phyloP scores from a whole-genome alignment of 1,140 invertebrate species.

The Brachionus plicatilis region DNA sequence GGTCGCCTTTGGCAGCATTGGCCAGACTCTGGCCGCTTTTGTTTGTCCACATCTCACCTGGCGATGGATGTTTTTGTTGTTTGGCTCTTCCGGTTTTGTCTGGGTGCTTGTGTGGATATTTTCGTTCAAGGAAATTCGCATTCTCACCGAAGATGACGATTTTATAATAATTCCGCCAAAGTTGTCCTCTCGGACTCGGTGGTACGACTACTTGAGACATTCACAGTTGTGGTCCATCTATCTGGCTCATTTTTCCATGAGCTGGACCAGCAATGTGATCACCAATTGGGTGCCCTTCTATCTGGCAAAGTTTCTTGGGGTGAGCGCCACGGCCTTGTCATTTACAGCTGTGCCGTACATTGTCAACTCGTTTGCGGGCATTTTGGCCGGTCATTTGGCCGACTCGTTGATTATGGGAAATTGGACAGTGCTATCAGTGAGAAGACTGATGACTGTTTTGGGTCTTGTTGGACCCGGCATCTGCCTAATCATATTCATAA shows the following conservation, averaged over 20 bases:
- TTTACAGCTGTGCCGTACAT: conserved; percentile 72
- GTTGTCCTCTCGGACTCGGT: conserved; percentile 60
- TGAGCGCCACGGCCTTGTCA: conserved; percentile 68
- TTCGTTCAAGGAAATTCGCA: conserved; percentile 59
- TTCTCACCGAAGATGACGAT: conserved; percentile 58
- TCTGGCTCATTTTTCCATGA: conserved; percentile 75
- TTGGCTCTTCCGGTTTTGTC: conserved; percentile 66
- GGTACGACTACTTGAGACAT: conserved; percentile 66
- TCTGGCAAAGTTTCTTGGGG: conserved; percentile 64
- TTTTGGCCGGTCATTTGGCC: conserved; percentile 69
- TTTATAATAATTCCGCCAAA: conserved; percentile 18
- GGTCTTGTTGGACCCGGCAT: conserved; percentile 70
- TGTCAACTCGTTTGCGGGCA: conserved; percentile 68
- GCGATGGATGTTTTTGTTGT: conserved; percentile 68
- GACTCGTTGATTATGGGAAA: conserved; percentile 64
- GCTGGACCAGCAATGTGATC: conserved; percentile 76
- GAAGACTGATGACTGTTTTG: conserved; percentile 69
- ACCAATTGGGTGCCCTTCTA: conserved; percentile 79
- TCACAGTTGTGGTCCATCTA: conserved; percentile 74
- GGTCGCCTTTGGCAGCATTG: conserved; percentile 68
- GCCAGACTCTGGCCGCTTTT: conserved; percentile 70
- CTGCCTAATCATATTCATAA: conserved; percentile 68
- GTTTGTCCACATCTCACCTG: conserved; percentile 63
- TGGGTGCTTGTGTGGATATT: conserved; percentile 67
- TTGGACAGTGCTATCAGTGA: conserved; percentile 68